A percentile compares a stretch with the other conserved stretches of the same genome.
phyloP scores from a whole-genome alignment of 2,113 vertebrate genomes.

The Ictalurus furcatus region DNA sequence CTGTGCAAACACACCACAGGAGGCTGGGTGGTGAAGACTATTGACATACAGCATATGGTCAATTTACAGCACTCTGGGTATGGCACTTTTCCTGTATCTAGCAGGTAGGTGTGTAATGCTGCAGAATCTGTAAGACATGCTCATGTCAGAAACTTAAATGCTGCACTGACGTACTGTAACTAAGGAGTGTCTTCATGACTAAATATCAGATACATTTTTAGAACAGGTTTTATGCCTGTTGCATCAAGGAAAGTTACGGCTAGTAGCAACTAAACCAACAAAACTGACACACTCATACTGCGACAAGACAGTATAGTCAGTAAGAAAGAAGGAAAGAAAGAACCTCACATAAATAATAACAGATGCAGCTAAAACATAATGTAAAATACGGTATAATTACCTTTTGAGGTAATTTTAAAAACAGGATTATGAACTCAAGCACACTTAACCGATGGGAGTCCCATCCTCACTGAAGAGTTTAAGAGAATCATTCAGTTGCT shows the following conservation, averaged over 20 bases:
- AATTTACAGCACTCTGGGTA: neutral
- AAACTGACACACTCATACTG: neutral
- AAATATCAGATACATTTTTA: neutral
- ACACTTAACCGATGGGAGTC: neutral
- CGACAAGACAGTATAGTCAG: too few species aligned
- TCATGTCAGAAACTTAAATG: neutral
- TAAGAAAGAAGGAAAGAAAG: too few species aligned
- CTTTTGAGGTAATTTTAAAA: neutral
- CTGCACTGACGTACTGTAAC: neutral
- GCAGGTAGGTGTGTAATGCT: neutral
- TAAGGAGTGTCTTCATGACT: neutral
- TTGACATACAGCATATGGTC: neutral
- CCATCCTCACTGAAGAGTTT: neutral
- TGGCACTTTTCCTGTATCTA: neutral
- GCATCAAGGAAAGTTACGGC: neutral
- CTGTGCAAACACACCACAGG: conserved; percentile 60
- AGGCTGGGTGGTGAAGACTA: neutral
- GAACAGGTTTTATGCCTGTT: neutral
- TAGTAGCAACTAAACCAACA: neutral
- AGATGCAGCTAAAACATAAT: neutral
- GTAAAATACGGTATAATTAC: neutral
- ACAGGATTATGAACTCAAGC: neutral
- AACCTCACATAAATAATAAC: neutral
- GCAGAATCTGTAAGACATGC: neutral
- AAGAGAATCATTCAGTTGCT: neutral